Conservation (phyloP, 2,888 invertebrate species). For the Amphipoea oculea region DNA sequence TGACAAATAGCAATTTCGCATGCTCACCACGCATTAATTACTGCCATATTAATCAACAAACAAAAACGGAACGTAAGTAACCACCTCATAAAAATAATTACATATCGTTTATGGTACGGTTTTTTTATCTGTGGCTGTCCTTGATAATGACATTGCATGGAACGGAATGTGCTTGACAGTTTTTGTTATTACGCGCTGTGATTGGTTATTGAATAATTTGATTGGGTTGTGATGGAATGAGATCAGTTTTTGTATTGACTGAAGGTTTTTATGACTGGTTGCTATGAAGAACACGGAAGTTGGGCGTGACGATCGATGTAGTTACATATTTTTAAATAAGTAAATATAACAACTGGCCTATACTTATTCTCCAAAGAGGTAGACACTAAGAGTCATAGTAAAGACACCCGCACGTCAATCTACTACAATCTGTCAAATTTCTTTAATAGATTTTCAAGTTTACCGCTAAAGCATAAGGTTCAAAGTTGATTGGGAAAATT, state of each 20-base stretch:
- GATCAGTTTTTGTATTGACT: conserved; percentile 26
- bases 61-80: conserved; percentile 27
- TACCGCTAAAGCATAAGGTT: no score
- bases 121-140: conserved; percentile 52
- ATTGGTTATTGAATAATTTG: conserved; percentile 45
- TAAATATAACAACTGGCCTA: neutral
- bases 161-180: conserved; percentile 63
- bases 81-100: conserved; percentile 51
- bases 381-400: no score
- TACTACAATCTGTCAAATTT: no score
- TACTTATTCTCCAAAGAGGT: neutral
- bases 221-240: conserved; percentile 29
- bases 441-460: no score
- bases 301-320: conserved; percentile 12
- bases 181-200: conserved; percentile 35
- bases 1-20: conserved; percentile 30
- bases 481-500: no score
- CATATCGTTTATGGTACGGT: conserved; percentile 52
- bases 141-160: conserved; percentile 66
- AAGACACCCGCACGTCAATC: no score
- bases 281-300: conserved; percentile 39
- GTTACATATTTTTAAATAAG: neutral
- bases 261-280: neutral
- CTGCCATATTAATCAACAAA: conserved; percentile 32
- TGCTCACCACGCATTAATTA: conserved; percentile 41